Base-by-base conservation (phyloP, 2,797 vertebrate genomes). In the Diplodus puntazzo region DNA sequence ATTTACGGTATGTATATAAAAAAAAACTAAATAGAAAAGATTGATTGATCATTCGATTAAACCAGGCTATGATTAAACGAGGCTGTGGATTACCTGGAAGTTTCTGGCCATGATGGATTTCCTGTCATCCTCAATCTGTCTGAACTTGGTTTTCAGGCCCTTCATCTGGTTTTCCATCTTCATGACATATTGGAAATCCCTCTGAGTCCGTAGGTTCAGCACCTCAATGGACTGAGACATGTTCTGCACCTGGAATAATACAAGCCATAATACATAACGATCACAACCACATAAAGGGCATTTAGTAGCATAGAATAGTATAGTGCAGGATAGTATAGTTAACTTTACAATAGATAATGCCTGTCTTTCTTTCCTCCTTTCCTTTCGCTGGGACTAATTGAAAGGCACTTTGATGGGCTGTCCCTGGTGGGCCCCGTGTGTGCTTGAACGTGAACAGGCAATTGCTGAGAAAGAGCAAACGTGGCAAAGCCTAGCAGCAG, bases 141-240 rank as follows among this genome's bases (percentile, higher is more conserved):
- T 95, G 94, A 99, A 99, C 92, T 98, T 99, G 87, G 95, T 97
- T 92, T 97, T 97, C 80, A 99, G 94, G 84, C 97, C 97, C 85
- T 99, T 99, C 97, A 99, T 99, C 87, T 99, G 98, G 23, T 96
- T 99, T 94, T 99, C 98, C 98, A 99, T 99, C 95, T 99, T 99
- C 90, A 99, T 97, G 89, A 99, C 98, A 27, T 99, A 99, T 85
- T 99, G 98, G 90, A 99, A 99, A 94, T 99, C 98, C 81, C 98
- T 97, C 95, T 99, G 98, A 39, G 98, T 99, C 42, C 98, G 95
- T 75, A 99, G 92, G 86, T 99, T 99, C 92, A 99, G 93, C 78
- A 99, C 97, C 94, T 99, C 98, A 66, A 99, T 99, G 76, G 98
- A 99, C 54, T 99, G 98, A 66, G 98, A 99, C 98, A 99, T 99